These are phyloP conservation scores for Oplegnathus fasciatus DNA, from an alignment of 2,113 vertebrate species.

Conservation along the genomic window DNA sequence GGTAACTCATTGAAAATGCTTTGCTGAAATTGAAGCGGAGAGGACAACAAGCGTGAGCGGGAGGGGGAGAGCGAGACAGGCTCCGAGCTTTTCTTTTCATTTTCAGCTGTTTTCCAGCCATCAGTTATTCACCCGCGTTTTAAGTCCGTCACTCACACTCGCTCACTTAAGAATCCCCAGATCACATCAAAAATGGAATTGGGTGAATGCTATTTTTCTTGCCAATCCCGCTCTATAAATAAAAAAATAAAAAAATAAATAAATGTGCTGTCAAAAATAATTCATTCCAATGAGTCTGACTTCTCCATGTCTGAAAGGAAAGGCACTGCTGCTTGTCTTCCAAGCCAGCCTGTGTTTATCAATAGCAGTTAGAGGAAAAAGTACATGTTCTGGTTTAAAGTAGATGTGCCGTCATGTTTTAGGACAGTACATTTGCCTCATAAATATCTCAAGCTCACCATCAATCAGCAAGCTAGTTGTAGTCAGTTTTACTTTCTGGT, in stretches of 20 bases:
- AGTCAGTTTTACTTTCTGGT: conserved; percentile 60
- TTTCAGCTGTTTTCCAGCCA: conserved; percentile 68
- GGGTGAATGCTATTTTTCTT: conserved; percentile 55
- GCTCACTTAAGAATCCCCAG: conserved; percentile 61
- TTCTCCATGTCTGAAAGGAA: conserved; percentile 48
- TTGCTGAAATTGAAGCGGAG: conserved; percentile 59
- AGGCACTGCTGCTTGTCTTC: conserved; percentile 24
- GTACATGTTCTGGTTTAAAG: conserved; percentile 37
- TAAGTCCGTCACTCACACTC: conserved; percentile 67
- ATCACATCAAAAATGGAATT: conserved; percentile 70
- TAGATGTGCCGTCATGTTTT: conserved; percentile 45
- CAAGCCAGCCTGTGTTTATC: conserved; percentile 46
- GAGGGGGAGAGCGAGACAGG: background rate
- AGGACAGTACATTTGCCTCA: conserved; percentile 51
- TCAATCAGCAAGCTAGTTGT: conserved; percentile 43
- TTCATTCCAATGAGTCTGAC: conserved; percentile 46
- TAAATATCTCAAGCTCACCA: conserved; percentile 67
- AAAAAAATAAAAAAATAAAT: background rate
- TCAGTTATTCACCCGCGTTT: conserved; percentile 70
- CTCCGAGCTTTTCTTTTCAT: conserved; percentile 62
- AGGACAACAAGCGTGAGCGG: conserved; percentile 42
- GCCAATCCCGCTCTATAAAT: conserved; percentile 41
- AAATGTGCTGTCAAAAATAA: conserved; percentile 42
- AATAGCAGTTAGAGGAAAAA: conserved; percentile 36
- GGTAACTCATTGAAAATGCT: conserved; percentile 61